Base-by-base conservation (phyloP, 2,888 invertebrate genomes). In the Palloptera scutellata region DNA sequence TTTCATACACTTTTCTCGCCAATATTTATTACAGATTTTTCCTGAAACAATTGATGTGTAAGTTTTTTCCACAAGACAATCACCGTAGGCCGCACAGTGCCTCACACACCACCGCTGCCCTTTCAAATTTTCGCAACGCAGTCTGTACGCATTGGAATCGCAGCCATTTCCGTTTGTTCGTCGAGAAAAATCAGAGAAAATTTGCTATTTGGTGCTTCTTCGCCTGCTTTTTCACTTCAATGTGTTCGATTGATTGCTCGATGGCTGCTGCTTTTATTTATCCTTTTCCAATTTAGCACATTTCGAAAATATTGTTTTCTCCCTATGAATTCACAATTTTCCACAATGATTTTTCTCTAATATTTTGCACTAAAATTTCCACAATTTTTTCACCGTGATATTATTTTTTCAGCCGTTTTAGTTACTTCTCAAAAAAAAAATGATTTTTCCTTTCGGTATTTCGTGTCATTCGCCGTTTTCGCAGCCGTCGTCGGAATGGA, bases 401-500 rank as follows among this genome's bases (percentile, higher is more conserved):
- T 65, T 66, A 9, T 42, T 66, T 54, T 30, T 64, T 52, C 42
- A 42, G 30, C 15, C 45, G 40, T 55, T 48, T 54, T 54, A 54
- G 48, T 45, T 59, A 17, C 54, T 61, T 41, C 66, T 73, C 30
- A 30, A 30, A 30, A 30, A 30, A 30, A 30, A 30, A 30, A 30
- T 72, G 67, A 73, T 73, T 72, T 76, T 76, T 77, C 74, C 74
- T 72, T 73, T 74, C 73, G 74, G 73, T 76, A 76, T 76, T 77
- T 76, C 74, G 74, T 76, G 76, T 82, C 82, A 82, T 81, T 82
- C 82, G 82, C 82, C 73, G 75, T 75, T 75, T 74, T 74, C 73
- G 73, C 79, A 78, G 78, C 82, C 83, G 83, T 82, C 83, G 83
- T 82, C 82, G 82, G 83, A 83, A 81, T 81, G 83, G 30, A 82